Percentiles rank a stretch among this genome's conserved stretches.
Conservation (phyloP, 1,140 invertebrate species). For the Mycetomoellerius zeteki region DNA sequence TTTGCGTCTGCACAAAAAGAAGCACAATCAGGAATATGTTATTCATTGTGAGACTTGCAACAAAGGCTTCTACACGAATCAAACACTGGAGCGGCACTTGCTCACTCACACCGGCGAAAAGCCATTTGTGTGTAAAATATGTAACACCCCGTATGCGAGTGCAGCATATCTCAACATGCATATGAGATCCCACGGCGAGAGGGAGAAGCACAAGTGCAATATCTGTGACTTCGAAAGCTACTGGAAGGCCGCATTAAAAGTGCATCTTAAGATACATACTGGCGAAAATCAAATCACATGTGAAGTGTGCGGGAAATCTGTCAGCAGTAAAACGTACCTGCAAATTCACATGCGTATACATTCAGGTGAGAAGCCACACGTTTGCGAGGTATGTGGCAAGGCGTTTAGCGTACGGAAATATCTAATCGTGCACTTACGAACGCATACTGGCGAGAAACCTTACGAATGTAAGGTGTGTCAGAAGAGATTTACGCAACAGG, state of each 20-base stretch:
- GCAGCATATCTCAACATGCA: conserved; percentile 79
- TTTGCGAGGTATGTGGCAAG: conserved; percentile 92
- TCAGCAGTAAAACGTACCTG: conserved; percentile 88
- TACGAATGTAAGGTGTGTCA: conserved; percentile 89
- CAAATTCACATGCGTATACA: conserved; percentile 88
- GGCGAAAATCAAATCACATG: conserved; percentile 87
- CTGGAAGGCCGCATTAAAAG: conserved; percentile 89
- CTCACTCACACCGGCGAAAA: conserved; percentile 90
- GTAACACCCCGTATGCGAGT: conserved; percentile 86
- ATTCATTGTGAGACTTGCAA: conserved; percentile 79
- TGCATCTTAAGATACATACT: conserved; percentile 92
- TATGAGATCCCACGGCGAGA: conserved; percentile 78
- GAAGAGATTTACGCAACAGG: conserved; percentile 89
- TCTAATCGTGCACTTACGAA: conserved; percentile 89
- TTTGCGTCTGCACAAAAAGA: conserved; percentile 77
- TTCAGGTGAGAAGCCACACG: conserved; percentile 92
- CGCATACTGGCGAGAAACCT: conserved; percentile 88
- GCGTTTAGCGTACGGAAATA: conserved; percentile 90
- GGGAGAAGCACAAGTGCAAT: conserved; percentile 84
- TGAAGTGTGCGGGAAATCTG: conserved; percentile 88
- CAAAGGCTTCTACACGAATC: conserved; percentile 82
- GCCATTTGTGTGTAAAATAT: conserved; percentile 92
- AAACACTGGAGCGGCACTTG: conserved; percentile 81
- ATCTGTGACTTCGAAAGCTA: conserved; percentile 82
- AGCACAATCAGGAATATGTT: conserved; percentile 82